These are phyloP conservation scores for Apamea crenata DNA, from an alignment of 2,888 invertebrate species.

Conservation along the genomic window DNA sequence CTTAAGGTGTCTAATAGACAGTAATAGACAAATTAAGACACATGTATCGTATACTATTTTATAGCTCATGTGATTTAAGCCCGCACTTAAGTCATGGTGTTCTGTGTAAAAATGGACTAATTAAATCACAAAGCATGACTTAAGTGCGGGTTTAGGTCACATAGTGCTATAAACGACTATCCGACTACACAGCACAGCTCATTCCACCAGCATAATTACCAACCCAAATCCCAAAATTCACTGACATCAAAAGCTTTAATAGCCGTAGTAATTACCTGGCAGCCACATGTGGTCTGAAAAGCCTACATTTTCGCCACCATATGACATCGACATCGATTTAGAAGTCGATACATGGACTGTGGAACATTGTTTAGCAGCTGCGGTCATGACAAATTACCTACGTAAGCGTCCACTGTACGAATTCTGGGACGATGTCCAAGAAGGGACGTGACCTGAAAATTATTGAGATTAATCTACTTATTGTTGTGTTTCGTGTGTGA, in stretches of 20 bases:
- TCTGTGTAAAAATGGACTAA: too few relatives aligned
- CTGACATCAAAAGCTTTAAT: conserved; percentile 14
- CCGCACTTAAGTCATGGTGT: too few relatives aligned
- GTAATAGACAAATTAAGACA: too few relatives aligned
- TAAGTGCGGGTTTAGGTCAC: background rate
- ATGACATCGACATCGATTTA: conserved; percentile 49
- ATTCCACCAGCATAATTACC: conserved; percentile 2
- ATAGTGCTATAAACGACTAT: background rate
- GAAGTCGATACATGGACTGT: conserved; percentile 51
- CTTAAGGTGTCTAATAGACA: too few relatives aligned
- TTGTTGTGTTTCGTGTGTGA: conserved; percentile 14
- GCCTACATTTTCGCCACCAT: conserved; percentile 41
- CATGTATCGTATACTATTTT: too few relatives aligned
- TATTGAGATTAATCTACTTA: conserved; percentile 56
- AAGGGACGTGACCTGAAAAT: conserved; percentile 55
- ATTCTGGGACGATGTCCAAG: conserved; percentile 57
- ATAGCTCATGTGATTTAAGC: too few relatives aligned
- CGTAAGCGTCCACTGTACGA: conserved; percentile 45
- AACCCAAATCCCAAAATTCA: conserved; percentile 8
- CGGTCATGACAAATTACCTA: conserved; percentile 61
- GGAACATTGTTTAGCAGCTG: conserved; percentile 58
- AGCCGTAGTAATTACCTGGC: conserved; percentile 41
- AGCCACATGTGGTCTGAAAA: conserved; percentile 33
- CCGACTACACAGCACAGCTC: background rate
- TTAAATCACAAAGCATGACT: too few relatives aligned